phyloP scores from a whole-genome alignment of 2,888 invertebrate genomes.

The Diplazon laetatorius region DNA sequence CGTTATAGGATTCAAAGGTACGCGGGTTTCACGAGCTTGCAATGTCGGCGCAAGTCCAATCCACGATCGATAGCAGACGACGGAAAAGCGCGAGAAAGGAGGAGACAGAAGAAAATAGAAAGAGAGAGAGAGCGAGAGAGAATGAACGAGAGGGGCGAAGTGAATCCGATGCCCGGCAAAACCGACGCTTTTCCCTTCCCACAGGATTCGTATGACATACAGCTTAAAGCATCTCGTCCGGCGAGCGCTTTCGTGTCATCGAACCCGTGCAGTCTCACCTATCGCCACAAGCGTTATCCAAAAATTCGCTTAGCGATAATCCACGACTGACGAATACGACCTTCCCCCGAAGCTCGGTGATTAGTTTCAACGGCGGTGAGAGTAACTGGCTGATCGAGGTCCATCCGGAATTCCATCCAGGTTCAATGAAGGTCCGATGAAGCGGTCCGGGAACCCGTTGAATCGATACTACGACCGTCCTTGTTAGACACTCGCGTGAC shows the following conservation, averaged over 20 bases:
- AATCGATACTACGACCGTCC: slow-evolving; percentile 34
- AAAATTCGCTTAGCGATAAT: too few relatives aligned
- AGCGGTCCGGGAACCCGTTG: not conserved
- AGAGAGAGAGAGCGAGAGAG: slow-evolving; percentile 22
- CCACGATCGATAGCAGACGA: slow-evolving; percentile 77
- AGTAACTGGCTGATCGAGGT: not conserved
- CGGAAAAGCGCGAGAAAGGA: slow-evolving; percentile 43
- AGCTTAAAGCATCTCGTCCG: not conserved
- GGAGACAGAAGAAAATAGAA: too few relatives aligned
- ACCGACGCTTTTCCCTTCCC: slow-evolving; percentile 52
- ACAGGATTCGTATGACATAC: not conserved
- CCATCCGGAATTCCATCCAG: too few relatives aligned
- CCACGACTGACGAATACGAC: too few relatives aligned
- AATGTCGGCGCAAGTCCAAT: slow-evolving; percentile 78
- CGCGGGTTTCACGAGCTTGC: slow-evolving; percentile 73
- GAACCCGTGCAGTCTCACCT: slow-evolving; percentile 17
- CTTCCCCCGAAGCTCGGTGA: too few relatives aligned
- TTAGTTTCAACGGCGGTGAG: too few relatives aligned
- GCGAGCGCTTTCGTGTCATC: slow-evolving; percentile 64
- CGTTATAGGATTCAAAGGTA: slow-evolving; percentile 4
- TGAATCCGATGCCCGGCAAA: slow-evolving; percentile 26
- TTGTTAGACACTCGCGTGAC: slow-evolving; percentile 51
- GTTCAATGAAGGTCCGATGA: not conserved
- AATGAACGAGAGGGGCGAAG: not conserved
- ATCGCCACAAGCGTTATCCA: not conserved